phyloP scores from a whole-genome alignment of 2,888 invertebrate species.

The Strigamia transsilvanica region DNA sequence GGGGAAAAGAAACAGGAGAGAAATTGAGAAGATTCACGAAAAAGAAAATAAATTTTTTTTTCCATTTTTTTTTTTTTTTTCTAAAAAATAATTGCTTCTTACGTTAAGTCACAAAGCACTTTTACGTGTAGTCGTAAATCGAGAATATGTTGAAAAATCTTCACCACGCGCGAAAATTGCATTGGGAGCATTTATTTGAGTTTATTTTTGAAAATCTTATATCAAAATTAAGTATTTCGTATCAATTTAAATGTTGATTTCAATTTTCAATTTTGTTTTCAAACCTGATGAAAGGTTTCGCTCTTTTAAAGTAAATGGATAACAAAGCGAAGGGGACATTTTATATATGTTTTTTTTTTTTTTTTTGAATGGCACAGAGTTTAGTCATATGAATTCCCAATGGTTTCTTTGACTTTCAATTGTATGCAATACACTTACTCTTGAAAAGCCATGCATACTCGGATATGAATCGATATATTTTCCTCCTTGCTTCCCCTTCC shows the following conservation, averaged over 20 bases:
- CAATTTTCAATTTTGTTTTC: constrained; percentile 22
- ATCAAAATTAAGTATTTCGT: not conserved
- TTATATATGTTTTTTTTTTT: not conserved
- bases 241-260: constrained; percentile 27
- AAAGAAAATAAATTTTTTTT: constrained; percentile 18
- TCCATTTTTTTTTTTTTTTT: constrained; percentile 21
- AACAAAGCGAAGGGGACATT: not conserved
- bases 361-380: constrained; percentile 33
- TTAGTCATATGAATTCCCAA: constrained; percentile 49
- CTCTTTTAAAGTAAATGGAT: not conserved
- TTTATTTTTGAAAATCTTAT: not conserved
- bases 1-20: constrained; percentile 35
- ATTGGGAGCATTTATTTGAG: constrained; percentile 26
- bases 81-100: constrained; percentile 28
- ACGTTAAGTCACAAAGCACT: constrained; percentile 30
- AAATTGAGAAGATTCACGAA: constrained; percentile 45
- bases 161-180: not conserved
- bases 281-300: constrained; percentile 40
- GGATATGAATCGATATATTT: constrained; percentile 49
- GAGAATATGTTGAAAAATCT: constrained; percentile 39
- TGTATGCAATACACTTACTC: constrained; percentile 49
- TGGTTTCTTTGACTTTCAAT: constrained; percentile 48
- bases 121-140: constrained; percentile 45
- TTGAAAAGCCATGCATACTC: constrained; percentile 29
- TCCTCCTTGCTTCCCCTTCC: not conserved